Percentiles rank a stretch among this genome's conserved stretches.
These are phyloP conservation scores for Drosophila rubida DNA, from an alignment of 2,888 invertebrate species.

Conservation along the genomic window DNA sequence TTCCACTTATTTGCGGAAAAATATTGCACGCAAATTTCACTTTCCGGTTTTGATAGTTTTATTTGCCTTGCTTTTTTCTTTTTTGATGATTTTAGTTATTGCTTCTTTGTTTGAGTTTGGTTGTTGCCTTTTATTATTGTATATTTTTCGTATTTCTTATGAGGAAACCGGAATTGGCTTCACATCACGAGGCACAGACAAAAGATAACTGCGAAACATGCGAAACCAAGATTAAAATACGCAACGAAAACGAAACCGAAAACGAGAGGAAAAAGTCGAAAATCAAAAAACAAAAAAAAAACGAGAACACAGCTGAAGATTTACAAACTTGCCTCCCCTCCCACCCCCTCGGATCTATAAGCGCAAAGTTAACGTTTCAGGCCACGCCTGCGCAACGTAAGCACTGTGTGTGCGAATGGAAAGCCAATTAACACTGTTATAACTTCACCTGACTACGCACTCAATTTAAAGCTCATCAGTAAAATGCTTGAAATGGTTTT, in stretches of 20 bases:
- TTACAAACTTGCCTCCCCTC: neutral
- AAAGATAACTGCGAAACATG: conserved; percentile 38
- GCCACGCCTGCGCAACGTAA: conserved; percentile 46
- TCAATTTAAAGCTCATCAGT: conserved; percentile 18
- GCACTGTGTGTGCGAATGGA: conserved; percentile 20
- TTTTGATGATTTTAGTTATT: neutral
- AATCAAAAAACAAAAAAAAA: conserved; percentile 8
- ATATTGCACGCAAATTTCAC: conserved; percentile 42
- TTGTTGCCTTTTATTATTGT: conserved; percentile 22
- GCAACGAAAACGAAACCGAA: conserved; percentile 40
- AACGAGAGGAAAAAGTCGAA: conserved; percentile 56
- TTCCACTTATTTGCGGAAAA: neutral
- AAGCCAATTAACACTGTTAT: conserved; percentile 46
- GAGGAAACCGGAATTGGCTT: conserved; percentile 68
- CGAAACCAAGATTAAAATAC: conserved; percentile 49
- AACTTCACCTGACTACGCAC: conserved; percentile 31
- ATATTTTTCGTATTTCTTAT: conserved; percentile 21
- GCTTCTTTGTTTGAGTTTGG: conserved; percentile 16
- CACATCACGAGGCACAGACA: conserved; percentile 45
- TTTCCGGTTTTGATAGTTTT: conserved; percentile 41
- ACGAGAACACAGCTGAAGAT: conserved; percentile 42
- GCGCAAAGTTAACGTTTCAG: conserved; percentile 10
- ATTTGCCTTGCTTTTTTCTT: neutral
- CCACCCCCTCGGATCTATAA: neutral
- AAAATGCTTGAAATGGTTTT: conserved; percentile 2